These are phyloP conservation scores for Euplagia quadripunctaria DNA, from an alignment of 2,888 invertebrate genomes.

Conservation along the genomic window DNA sequence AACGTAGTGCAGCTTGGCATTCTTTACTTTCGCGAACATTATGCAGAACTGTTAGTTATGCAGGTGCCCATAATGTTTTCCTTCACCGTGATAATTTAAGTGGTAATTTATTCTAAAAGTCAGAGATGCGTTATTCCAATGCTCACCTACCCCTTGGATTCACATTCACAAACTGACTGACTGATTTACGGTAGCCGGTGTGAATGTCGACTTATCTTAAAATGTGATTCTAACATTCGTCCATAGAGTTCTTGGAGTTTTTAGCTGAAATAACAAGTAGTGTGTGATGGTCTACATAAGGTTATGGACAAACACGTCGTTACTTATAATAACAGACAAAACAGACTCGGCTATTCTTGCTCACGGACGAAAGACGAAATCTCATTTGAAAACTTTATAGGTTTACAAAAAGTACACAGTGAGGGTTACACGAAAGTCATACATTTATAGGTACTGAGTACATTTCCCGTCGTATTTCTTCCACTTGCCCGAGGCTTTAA, in stretches of 20 bases:
- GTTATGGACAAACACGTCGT: too few relatives aligned
- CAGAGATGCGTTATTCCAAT: not conserved
- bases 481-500: constrained; percentile 5
- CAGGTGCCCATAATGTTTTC: not conserved
- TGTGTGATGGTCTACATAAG: too few relatives aligned
- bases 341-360: not conserved
- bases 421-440: not conserved
- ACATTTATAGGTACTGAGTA: not conserved
- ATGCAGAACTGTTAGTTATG: too few relatives aligned
- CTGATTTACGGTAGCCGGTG: too few relatives aligned
- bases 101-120: not conserved
- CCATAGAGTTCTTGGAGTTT: not conserved
- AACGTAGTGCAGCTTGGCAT: too few relatives aligned
- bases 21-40: too few relatives aligned
- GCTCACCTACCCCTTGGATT: not conserved
- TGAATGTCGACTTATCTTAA: not conserved
- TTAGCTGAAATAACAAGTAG: too few relatives aligned
- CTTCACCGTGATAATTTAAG: not conserved
- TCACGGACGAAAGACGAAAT: not conserved
- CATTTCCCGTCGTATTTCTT: not conserved
- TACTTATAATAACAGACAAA: not conserved
- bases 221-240: not conserved
- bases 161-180: not conserved
- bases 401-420: not conserved
- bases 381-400: not conserved